phyloP scores from a whole-genome alignment of 2,888 invertebrate species.

The Macaria liturata region DNA sequence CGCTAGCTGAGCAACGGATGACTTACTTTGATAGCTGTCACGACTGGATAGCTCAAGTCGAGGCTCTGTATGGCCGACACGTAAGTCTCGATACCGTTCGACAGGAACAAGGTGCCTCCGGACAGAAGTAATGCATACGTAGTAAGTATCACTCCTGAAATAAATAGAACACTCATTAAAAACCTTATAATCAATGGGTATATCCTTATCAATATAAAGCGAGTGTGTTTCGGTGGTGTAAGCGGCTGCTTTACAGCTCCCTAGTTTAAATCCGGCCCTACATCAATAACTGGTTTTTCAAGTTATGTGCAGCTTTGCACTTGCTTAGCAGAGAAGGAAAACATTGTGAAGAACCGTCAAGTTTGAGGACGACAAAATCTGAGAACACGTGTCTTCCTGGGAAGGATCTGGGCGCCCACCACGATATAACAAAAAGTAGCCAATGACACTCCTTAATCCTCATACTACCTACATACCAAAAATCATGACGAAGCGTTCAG shows the following conservation, averaged over 20 bases:
- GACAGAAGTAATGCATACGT: conserved; percentile 52
- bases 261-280: no score
- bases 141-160: conserved; percentile 54
- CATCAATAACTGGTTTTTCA: not conserved
- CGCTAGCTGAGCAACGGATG: no score
- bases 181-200: not conserved
- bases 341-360: not conserved
- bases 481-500: no score
- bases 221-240: not conserved
- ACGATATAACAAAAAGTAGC: no score
- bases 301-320: not conserved
- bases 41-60: conserved; percentile 41
- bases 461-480: no score
- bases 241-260: no score
- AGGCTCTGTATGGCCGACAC: conserved; percentile 65
- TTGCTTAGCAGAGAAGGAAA: no score
- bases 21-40: no score
- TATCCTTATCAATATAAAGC: not conserved
- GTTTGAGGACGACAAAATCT: not conserved
- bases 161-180: not conserved
- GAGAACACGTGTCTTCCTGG: not conserved
- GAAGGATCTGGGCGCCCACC: no score
- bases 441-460: no score
- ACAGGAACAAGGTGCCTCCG: conserved; percentile 54
- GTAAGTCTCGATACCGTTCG: conserved; percentile 64